phyloP scores from a whole-genome alignment of 2,113 vertebrate species.

The Crypturellus undulatus region DNA sequence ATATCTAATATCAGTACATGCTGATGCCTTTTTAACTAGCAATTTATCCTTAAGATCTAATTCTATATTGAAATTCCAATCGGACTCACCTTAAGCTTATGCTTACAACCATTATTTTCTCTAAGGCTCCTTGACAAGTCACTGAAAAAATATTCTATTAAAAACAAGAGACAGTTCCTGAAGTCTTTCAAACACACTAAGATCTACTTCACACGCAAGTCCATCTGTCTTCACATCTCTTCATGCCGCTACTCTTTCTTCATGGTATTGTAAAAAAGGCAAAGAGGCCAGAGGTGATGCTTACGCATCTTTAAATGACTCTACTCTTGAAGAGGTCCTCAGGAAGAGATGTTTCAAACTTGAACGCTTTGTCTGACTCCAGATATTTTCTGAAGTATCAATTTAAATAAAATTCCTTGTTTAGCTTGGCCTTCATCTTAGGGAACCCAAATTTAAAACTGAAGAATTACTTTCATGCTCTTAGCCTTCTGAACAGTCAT shows the following conservation, averaged over 20 bases:
- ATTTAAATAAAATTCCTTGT: constrained; percentile 44
- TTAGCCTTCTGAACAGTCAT: constrained; percentile 66
- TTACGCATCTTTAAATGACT: background rate
- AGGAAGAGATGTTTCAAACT: background rate
- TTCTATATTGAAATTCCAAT: background rate
- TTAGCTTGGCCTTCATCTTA: constrained; percentile 56
- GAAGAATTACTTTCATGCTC: constrained; percentile 64
- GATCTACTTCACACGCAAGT: background rate
- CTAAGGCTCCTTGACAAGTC: background rate
- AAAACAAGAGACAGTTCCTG: background rate
- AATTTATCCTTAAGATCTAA: background rate
- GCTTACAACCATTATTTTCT: background rate
- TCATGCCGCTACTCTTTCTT: background rate
- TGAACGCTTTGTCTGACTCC: constrained; percentile 6
- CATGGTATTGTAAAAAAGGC: background rate
- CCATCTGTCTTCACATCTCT: background rate
- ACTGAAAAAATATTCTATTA: background rate
- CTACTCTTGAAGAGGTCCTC: constrained; percentile 1
- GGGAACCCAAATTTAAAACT: constrained; percentile 55
- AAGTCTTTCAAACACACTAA: background rate
- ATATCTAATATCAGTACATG: background rate
- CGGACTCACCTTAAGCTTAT: background rate
- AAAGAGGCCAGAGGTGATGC: background rate
- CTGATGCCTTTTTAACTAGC: background rate
- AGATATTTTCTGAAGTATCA: constrained; percentile 25